A percentile compares a stretch with the other conserved stretches of the same genome.
Evolutionary conservation across 2,113 vertebrate species (phyloP).

Genomic region (Progne subis): DNA sequence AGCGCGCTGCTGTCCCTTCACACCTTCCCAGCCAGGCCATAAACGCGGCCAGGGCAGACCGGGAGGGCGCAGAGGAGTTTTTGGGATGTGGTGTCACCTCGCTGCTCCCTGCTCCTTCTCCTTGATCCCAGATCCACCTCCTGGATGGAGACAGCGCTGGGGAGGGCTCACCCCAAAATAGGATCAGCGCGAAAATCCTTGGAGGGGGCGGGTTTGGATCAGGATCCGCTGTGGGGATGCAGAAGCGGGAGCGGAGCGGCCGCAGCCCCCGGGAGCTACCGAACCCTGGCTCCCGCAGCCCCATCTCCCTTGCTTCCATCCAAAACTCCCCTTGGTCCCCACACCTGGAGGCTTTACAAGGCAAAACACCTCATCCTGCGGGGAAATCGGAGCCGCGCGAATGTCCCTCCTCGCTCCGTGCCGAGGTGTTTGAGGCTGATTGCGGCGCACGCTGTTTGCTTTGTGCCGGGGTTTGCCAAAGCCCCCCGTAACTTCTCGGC

Average conservation of each 20-base stretch:
- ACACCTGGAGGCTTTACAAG: conserved; percentile 47
- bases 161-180: no score
- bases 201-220: fast-evolving
- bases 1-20: neutral
- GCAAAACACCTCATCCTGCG: conserved; percentile 47
- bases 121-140: neutral
- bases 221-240: neutral
- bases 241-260: neutral
- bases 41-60: neutral
- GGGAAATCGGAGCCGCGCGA: conserved; percentile 26
- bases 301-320: neutral
- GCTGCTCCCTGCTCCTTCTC: fast-evolving
- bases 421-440: conserved; percentile 53
- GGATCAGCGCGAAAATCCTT: no score
- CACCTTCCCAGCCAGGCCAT: neutral
- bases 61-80: neutral
- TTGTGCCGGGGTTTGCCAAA: conserved; percentile 31
- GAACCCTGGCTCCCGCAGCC: neutral
- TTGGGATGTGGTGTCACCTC: neutral
- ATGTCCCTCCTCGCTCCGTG: conserved; percentile 46
- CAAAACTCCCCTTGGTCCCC: conserved; percentile 25
- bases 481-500: conserved; percentile 38
- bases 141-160: neutral
- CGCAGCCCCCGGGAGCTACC: neutral
- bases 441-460: conserved; percentile 37